Percentiles rank a stretch among this genome's conserved stretches.
Conservation (phyloP, 2,797 vertebrate species). For the Setipinna tenuifilis region DNA sequence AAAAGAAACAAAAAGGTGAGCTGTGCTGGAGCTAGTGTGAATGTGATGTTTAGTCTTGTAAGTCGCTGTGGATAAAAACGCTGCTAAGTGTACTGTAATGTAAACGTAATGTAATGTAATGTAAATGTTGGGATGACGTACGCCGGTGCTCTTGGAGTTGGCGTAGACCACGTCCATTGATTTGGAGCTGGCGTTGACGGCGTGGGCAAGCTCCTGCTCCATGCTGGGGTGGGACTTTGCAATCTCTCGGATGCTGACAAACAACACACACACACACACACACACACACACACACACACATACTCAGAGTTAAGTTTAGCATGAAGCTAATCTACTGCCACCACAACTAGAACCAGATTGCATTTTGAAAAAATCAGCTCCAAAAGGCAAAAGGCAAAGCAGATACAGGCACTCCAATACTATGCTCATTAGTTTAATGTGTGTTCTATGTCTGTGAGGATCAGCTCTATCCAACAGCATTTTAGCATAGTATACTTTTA, state of each 20-base stretch:
- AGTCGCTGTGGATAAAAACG: no score
- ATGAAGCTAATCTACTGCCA: no score
- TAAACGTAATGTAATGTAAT: no score
- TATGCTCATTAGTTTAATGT: neutral
- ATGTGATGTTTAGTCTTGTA: no score
- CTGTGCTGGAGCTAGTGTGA: no score
- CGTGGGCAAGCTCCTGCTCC: slow-evolving; percentile 96
- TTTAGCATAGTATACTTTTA: no score
- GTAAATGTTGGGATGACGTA: slow-evolving; percentile 62
- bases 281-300: slow-evolving; percentile 35
- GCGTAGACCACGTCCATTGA: slow-evolving; percentile 93
- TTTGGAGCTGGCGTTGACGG: slow-evolving; percentile 96
- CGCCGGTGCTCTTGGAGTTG: slow-evolving; percentile 84
- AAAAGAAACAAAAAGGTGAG: no score
- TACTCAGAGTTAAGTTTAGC: slow-evolving; percentile 1
- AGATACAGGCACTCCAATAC: neutral
- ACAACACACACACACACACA: slow-evolving; percentile 42
- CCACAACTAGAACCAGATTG: neutral
- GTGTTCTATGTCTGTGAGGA: neutral
- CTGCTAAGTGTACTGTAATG: no score
- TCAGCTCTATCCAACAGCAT: neutral
- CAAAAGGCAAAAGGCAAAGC: neutral
- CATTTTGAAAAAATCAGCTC: neutral
- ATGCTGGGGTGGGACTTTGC: slow-evolving; percentile 88
- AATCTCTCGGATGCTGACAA: slow-evolving; percentile 87